Evolutionary conservation across 2,797 vertebrate species (phyloP).

Genomic region (Mastacembelus armatus): DNA sequence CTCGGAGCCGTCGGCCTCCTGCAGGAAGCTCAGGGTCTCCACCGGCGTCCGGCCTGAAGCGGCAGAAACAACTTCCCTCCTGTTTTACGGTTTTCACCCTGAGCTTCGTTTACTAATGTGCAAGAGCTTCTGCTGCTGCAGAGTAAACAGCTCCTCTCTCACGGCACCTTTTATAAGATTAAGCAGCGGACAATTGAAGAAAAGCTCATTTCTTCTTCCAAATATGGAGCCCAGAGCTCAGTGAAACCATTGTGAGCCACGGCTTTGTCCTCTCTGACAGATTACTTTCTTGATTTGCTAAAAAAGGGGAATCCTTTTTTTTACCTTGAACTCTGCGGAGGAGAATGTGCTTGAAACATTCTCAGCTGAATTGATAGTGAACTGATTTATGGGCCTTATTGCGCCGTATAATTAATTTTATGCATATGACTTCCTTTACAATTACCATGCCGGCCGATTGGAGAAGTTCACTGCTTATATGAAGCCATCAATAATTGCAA

Average conservation of each 20-base stretch:
- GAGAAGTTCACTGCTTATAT: conserved; percentile 90
- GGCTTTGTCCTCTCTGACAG: conserved; percentile 66
- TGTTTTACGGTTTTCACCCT: neutral
- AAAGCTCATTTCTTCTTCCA: conserved; percentile 50
- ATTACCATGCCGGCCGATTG: conserved; percentile 89
- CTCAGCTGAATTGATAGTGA: conserved; percentile 87
- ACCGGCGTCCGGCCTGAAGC: neutral
- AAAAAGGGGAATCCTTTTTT: conserved; percentile 64
- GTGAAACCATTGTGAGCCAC: conserved; percentile 28
- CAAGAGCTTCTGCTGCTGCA: conserved; percentile 5
- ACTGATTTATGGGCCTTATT: conserved; percentile 94
- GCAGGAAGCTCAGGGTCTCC: conserved; percentile 4
- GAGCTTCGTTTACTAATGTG: conserved; percentile 6
- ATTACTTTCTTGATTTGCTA: conserved; percentile 76
- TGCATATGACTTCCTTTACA: conserved; percentile 96
- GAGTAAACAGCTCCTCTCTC: conserved; percentile 30
- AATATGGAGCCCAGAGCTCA: conserved; percentile 2
- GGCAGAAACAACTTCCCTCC: conserved; percentile 6
- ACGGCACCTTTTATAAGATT: conserved; percentile 33
- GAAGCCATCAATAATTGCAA: conserved; percentile 88
- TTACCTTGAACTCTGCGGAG: conserved; percentile 83
- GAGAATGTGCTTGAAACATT: conserved; percentile 82
- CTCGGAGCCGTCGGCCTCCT: conserved; percentile 22
- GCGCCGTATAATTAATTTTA: conserved; percentile 93
- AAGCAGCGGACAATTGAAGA: conserved; percentile 43